These are phyloP conservation scores for Parus major DNA, from an alignment of 2,113 vertebrate genomes.

Conservation along the genomic window DNA sequence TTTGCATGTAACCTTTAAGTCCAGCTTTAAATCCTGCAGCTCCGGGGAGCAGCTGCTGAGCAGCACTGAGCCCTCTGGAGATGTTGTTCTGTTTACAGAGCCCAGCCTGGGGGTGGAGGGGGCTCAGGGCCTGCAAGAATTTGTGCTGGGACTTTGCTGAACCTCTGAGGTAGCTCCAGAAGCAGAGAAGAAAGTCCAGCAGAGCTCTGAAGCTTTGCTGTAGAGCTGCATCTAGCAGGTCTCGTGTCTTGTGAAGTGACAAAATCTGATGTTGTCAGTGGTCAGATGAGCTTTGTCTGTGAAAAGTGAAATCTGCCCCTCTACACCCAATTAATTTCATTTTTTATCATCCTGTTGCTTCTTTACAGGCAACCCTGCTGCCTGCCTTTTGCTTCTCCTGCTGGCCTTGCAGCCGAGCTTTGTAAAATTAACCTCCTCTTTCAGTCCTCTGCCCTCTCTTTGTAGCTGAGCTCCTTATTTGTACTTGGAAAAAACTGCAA, in stretches of 20 bases:
- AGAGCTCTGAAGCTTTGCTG: neutral
- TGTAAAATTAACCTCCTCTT: neutral
- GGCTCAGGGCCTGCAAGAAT: neutral
- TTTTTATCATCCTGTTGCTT: neutral
- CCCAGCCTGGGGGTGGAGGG: neutral
- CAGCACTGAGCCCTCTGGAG: neutral
- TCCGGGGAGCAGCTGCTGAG: neutral
- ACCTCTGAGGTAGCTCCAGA: neutral
- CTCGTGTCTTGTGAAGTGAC: neutral
- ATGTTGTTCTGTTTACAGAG: neutral
- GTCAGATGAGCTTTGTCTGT: neutral
- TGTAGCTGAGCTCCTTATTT: neutral
- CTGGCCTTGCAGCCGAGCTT: neutral
- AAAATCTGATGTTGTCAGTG: neutral
- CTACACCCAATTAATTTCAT: neutral
- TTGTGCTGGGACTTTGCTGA: neutral
- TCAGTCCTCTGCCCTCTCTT: neutral
- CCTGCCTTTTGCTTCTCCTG: neutral
- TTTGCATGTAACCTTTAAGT: constrained; percentile 30
- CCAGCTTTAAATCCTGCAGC: neutral
- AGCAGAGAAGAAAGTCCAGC: neutral
- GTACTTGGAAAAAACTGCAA: neutral
- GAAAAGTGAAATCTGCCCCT: neutral
- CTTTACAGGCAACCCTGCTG: neutral
- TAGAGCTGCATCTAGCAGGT: neutral